Evolutionary conservation across 1,140 invertebrate genomes (phyloP), one percentile per base, ranked within the genome.

Genomic region (Ladona fulva): DNA sequence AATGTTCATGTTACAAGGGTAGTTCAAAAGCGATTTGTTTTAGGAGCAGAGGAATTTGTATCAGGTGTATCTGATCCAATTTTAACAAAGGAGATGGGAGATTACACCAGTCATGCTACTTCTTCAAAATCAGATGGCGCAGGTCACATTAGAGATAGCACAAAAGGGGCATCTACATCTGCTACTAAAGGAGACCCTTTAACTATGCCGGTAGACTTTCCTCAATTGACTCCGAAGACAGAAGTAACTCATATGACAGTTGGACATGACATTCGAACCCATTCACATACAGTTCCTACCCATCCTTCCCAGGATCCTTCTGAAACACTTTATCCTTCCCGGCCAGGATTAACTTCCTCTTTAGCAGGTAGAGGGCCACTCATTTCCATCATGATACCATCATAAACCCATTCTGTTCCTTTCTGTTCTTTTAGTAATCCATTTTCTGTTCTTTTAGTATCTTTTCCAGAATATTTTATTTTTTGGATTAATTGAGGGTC

Each of bases 1-100:
- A 89, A 88, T 80, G 83, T 89, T 25, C 86, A 88, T 80, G 81
- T 87, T 16, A 87, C 84, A 78, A 82, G 85, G 77, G 84, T 88
- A 6, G 84, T 88, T 16, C 87, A 88, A 81, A 85, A 84, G 80
- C 82, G 86, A 42, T 83, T 87, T 78, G 84, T 89, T 37, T 80
- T 88, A 16, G 81, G 82, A 79, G 82, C 84, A 76, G 82, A 82
- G 78, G 81, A 82, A 52, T 37, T 37, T 37, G 25, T 59, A 42
- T 66, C 22, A 73, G 14, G 78, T 75, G 19, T 29, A 52, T 11
- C 37, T 73, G 25, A 74, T 76, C 44, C n/a, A 24, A 24, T 74
- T 78, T 37, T 73, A 42, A 29, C 25, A 25, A 66, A 66, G n/a
- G 29, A 37, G 29, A 37, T 37, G 29, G 29, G 29, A 37, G 29